Base-by-base conservation (phyloP, 2,113 vertebrate species). In the Ginglymostoma cirratum region DNA sequence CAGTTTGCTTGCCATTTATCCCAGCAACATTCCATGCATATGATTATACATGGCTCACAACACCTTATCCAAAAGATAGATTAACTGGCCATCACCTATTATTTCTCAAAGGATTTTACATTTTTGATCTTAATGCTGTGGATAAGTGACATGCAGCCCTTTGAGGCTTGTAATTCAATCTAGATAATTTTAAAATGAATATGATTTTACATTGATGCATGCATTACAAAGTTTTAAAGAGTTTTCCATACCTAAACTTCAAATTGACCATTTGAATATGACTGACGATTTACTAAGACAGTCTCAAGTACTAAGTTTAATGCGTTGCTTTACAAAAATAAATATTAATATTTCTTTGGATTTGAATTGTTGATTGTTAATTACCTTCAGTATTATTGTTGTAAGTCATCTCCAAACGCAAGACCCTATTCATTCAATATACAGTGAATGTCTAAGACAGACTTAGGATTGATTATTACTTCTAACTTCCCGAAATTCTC, bases 51-150 rank as follows among this genome's bases (percentile, higher is more conserved):
- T 72, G 17, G 67, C 48, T 95, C 69, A 95, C 72, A 70, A 95
- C 67, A 52, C 15, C 94, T 95, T 48, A 72, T 72, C 45, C 94
- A 72, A 94, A 70, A 42, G 93, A 94, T 94, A 94, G n/a, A 94
- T 94, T 94, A 94, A 94, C 48, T 23, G 30, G 67, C 27, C 38
- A 70, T 70, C 66, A 70, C 42, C 42, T 48, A 70, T 45, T 94
- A 94, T 45, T 45, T 69, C 38, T 72, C 38, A 21, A 42, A 70
- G 67, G 38, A 42, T 27, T 70, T 94, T 45, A 69, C 24, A 27
- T 45, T 48, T 70, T 94, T 70, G 67, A 70, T 27, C 38, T 24
- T 70, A 42, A 48, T 45, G 27, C 67, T 14, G 7, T 70, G 93
- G 15, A 67, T 67, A 17, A 93, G 61, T 27, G 38, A n/a, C 67